Evolutionary conservation across 2,113 vertebrate genomes (phyloP), one percentile per base, ranked within the genome.

Genomic region (Amphilophus citrinellus): DNA sequence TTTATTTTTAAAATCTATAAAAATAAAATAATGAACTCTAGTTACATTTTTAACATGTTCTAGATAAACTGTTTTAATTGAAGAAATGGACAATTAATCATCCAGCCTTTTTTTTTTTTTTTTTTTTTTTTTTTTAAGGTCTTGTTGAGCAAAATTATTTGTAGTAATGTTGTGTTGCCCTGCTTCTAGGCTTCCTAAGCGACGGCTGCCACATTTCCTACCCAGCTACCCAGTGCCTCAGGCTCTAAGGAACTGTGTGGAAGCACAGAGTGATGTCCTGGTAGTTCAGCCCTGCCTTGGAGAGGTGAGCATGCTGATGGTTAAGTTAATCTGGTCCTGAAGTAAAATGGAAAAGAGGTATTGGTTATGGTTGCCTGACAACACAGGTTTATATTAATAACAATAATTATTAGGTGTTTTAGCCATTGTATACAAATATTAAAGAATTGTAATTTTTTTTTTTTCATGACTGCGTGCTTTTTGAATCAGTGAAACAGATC

Each of bases 241-340:
- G 65, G 66, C 83, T 81, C 81, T 95, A 15, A 91, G 84, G 82
- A 87, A 93, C 66, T 93, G 93, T 65, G 85, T 94, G 20, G 89
- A 92, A 63, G 37, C 59, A 3, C 50, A 91, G 32, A 66, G 30
- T 1, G 93, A 95, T 2, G 90, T 95, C 30, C 82, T 95, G 76
- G 89, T 76, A 10, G 24, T 87, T 57, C 59, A 92, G 78, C 93
- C 92, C 30, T 88, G 87, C 63, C 82, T 95, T 1, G 94, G 93
- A 76, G 90, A 95, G 91, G 94, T 94, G 22, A 87, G 84, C 11
- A 7, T 61, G 13, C 13, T 3, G 4, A n/a, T 32, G 6, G 8
- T 56, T 18, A 62, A 44, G 15, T 60, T 11, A 68, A 27, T 10
- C 44, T 71, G 24, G 24, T 71, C 66, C 27, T 53, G 10, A 53